A percentile compares a stretch with the other conserved stretches of the same genome.
Conservation (phyloP, 2,113 vertebrate genomes). For the Sisor rabdophorus region DNA sequence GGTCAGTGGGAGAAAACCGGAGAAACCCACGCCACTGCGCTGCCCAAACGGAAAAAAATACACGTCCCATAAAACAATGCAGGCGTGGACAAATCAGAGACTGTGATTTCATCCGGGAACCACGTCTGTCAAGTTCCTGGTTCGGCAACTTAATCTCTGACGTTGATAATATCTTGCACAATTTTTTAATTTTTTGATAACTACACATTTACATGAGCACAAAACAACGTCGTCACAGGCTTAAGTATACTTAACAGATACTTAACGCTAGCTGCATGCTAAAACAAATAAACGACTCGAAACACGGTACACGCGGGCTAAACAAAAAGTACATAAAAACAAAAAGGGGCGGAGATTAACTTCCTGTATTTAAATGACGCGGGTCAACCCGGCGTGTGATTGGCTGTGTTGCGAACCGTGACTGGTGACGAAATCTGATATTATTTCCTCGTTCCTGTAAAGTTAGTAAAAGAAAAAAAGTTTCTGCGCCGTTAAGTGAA, state of each 20-base stretch:
- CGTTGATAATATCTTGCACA: background rate
- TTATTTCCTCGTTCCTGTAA: conserved; percentile 55
- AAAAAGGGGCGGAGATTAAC: background rate
- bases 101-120: background rate
- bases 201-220: too few relatives aligned
- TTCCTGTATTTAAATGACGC: background rate
- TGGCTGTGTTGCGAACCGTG: conserved; percentile 21
- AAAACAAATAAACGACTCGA: background rate
- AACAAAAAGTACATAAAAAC: too few relatives aligned
- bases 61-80: background rate
- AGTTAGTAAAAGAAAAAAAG: too few relatives aligned
- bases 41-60: background rate
- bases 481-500: background rate
- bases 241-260: background rate
- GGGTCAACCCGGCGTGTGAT: background rate
- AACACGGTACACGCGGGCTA: background rate
- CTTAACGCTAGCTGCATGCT: background rate
- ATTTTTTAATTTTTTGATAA: too few relatives aligned
- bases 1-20: too few relatives aligned
- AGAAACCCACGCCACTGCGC: too few relatives aligned
- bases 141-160: background rate
- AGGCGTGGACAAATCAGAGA: background rate
- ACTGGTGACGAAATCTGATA: conserved; percentile 46
- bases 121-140: background rate
- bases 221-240: background rate